Evolutionary conservation across 2,113 vertebrate genomes (phyloP).

Genomic region (Alectura lathami): DNA sequence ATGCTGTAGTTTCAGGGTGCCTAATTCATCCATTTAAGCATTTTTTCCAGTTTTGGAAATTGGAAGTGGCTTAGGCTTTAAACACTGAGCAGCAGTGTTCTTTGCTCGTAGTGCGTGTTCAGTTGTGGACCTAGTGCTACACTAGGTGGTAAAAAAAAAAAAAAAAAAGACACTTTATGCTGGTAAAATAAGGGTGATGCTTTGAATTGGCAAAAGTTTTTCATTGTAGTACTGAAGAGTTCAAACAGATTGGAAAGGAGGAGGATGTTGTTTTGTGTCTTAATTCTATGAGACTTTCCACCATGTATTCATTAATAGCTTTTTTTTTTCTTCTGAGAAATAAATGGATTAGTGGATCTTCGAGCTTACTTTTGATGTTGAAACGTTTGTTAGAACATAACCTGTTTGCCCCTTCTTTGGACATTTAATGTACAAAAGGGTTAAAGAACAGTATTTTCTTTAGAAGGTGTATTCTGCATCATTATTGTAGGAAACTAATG

Average conservation of each 20-base stretch:
- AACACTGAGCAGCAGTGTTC: not conserved
- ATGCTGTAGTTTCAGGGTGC: not conserved
- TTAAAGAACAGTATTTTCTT: not conserved
- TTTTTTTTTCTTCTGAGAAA: not conserved
- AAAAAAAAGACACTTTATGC: rapidly evolving
- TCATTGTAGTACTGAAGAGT: not conserved
- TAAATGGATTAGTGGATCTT: rapidly evolving
- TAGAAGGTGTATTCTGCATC: not conserved
- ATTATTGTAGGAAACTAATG: rapidly evolving
- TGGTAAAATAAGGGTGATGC: not conserved
- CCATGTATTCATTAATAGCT: rapidly evolving
- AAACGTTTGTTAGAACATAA: not conserved
- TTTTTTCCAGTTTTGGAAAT: not conserved
- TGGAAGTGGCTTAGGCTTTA: rapidly evolving
- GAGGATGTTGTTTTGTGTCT: not conserved
- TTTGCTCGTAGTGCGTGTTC: rapidly evolving
- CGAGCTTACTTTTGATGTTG: not conserved
- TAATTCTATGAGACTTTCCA: rapidly evolving
- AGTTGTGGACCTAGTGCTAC: rapidly evolving
- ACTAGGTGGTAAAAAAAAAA: not conserved
- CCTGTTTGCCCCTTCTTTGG: not conserved
- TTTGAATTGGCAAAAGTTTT: not conserved
- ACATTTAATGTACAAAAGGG: not conserved
- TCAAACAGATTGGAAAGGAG: not conserved
- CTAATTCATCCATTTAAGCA: rapidly evolving